These are phyloP conservation scores for Aegotheles bennettii DNA, from an alignment of 2,113 vertebrate species.

Conservation along the genomic window DNA sequence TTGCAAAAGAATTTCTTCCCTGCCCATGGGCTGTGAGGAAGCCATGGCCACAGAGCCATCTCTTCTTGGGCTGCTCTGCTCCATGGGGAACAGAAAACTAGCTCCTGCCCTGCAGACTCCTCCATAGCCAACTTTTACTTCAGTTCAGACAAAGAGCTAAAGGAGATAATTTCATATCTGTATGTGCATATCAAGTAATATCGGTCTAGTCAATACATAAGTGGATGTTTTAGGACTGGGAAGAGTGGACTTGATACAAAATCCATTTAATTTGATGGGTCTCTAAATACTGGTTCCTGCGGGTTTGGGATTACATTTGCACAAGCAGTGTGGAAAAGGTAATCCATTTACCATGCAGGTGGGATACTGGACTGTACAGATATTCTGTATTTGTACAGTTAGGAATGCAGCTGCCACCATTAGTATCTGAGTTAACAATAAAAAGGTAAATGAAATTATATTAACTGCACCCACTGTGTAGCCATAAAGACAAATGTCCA, in stretches of 20 bases:
- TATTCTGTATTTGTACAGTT: not conserved
- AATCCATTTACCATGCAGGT: not conserved
- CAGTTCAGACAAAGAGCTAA: not conserved
- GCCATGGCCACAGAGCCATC: not conserved
- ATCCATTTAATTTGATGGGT: not conserved
- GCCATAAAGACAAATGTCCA: not conserved
- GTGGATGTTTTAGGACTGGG: not conserved
- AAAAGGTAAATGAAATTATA: slow-evolving; percentile 12
- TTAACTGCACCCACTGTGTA: not conserved
- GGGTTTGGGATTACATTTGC: not conserved
- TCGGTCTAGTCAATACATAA: not conserved
- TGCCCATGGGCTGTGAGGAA: not conserved
- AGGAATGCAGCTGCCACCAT: not conserved
- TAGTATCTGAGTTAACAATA: not conserved
- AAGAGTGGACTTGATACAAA: not conserved
- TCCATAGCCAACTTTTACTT: not conserved
- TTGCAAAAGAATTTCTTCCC: not conserved
- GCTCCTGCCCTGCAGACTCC: not conserved
- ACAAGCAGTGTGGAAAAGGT: not conserved
- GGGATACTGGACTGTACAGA: not conserved
- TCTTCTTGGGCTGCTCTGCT: not conserved
- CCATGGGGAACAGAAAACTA: not conserved
- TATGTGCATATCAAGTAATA: not conserved
- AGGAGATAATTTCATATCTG: not conserved
- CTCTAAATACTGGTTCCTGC: accelerated